phyloP scores from a whole-genome alignment of 2,797 vertebrate species.

The Phataginus tetradactyla region DNA sequence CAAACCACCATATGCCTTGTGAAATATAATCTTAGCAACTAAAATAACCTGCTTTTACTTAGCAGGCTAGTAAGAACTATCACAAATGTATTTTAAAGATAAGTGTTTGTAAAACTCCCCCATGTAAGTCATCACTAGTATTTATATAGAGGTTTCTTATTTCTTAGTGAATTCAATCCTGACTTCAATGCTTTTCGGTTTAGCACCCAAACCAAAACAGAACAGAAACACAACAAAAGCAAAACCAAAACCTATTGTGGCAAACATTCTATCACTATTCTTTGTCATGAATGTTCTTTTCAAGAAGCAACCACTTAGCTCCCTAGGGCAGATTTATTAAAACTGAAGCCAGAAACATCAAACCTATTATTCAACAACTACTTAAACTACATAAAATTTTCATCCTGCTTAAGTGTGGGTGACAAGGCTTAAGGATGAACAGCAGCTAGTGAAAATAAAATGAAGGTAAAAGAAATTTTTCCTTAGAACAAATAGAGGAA shows the following conservation, averaged over 20 bases:
- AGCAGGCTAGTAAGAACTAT: neutral
- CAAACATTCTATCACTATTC: neutral
- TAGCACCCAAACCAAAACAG: neutral
- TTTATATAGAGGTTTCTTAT: constrained; percentile 4
- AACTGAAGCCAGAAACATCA: constrained; percentile 1
- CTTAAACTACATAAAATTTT: neutral
- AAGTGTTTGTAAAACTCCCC: neutral
- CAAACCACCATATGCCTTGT: neutral
- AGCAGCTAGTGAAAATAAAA: neutral
- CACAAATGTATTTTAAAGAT: constrained; percentile 12
- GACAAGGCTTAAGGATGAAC: neutral
- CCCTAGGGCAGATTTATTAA: neutral
- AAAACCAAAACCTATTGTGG: neutral
- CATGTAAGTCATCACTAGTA: neutral
- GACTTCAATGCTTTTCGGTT: neutral
- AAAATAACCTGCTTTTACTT: neutral
- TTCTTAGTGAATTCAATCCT: neutral
- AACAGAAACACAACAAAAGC: neutral
- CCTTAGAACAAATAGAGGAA: neutral
- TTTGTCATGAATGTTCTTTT: neutral
- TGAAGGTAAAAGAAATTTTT: neutral
- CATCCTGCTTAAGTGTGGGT: neutral
- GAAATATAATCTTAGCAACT: constrained; percentile 44
- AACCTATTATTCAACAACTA: neutral
- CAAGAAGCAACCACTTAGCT: neutral